These are phyloP conservation scores for Bettongia penicillata DNA, from an alignment of 2,113 vertebrate species.

Conservation along the genomic window DNA sequence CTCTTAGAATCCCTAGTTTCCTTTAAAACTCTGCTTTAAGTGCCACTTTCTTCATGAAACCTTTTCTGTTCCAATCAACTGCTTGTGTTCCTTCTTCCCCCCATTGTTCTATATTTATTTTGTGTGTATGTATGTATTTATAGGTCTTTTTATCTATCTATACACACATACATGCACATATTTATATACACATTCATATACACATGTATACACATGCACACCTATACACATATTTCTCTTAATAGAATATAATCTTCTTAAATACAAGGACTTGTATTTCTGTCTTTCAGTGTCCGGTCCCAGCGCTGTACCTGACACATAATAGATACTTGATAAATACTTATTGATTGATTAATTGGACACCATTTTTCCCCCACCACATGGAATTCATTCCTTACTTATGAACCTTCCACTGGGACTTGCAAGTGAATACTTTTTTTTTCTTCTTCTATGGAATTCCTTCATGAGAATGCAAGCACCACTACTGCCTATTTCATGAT, in stretches of 20 bases:
- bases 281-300: background rate
- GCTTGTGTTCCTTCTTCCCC: background rate
- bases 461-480: background rate
- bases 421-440: background rate
- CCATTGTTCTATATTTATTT: background rate
- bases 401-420: background rate
- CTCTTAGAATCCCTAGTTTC: background rate
- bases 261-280: background rate
- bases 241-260: background rate
- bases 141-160: too few species aligned
- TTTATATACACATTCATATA: too few species aligned
- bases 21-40: background rate
- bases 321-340: background rate
- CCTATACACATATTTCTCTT: background rate
- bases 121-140: background rate
- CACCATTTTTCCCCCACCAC: too few species aligned
- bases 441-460: background rate
- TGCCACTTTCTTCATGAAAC: background rate
- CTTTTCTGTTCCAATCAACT: background rate
- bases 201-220: background rate
- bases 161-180: too few species aligned
- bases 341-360: too few species aligned
- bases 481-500: background rate
- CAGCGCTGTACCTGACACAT: background rate
- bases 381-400: background rate